Percentiles rank a stretch among this genome's conserved stretches.
These are phyloP conservation scores for Anhinga rufa DNA, from an alignment of 2,113 vertebrate genomes.

Conservation along the genomic window DNA sequence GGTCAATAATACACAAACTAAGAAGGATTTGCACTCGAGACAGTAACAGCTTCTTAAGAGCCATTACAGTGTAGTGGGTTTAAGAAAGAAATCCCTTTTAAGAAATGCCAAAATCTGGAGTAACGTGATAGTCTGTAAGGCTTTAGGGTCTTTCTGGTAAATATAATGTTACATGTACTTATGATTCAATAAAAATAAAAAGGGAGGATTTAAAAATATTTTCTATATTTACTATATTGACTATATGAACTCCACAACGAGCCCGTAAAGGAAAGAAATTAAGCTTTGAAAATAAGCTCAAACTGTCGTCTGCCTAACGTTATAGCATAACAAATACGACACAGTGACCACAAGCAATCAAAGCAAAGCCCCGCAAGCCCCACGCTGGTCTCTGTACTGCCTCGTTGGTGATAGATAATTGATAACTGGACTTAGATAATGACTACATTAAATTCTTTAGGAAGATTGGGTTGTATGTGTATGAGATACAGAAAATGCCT, in stretches of 20 bases:
- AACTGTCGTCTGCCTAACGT: neutral
- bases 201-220: neutral
- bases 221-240: neutral
- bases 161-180: neutral
- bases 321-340: neutral
- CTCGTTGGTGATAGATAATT: neutral
- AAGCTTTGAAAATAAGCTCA: neutral
- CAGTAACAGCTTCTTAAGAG: slow-evolving; percentile 65
- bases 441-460: neutral
- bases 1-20: slow-evolving; percentile 61
- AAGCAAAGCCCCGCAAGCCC: neutral
- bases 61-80: slow-evolving; percentile 56
- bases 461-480: neutral
- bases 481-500: neutral
- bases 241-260: neutral
- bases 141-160: slow-evolving; percentile 10
- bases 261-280: neutral
- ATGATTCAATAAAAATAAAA: neutral
- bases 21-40: slow-evolving; percentile 64
- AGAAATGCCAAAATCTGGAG: slow-evolving; percentile 56
- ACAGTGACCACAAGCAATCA: neutral
- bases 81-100: slow-evolving; percentile 57
- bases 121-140: neutral
- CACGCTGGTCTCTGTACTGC: neutral
- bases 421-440: neutral